phyloP scores from a whole-genome alignment of 2,797 vertebrate genomes.

The Protosalanx chinensis region DNA sequence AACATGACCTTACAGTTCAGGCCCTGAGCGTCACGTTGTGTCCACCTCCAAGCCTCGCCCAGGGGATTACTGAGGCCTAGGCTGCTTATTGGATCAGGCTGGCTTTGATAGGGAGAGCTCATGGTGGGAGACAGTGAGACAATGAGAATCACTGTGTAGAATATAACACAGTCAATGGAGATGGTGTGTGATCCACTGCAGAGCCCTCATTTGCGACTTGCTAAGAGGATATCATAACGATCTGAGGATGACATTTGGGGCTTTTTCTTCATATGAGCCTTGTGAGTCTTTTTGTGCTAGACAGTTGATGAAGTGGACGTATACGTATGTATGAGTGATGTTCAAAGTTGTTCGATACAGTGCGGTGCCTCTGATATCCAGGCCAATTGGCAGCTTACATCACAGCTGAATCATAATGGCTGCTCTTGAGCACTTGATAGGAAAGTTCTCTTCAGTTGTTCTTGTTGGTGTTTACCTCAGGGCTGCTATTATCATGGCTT shows the following conservation, averaged over 20 bases:
- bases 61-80: conserved; percentile 34
- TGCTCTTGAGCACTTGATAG: conserved; percentile 15
- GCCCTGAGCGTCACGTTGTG: conserved; percentile 26
- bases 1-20: conserved; percentile 2
- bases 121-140: conserved; percentile 23
- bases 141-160: not conserved
- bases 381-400: not conserved
- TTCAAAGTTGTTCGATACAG: not conserved
- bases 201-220: not conserved
- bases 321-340: not conserved
- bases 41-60: conserved; percentile 9
- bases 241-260: too few species aligned
- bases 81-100: conserved; percentile 40
- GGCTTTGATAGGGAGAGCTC: conserved; percentile 35
- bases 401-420: not conserved
- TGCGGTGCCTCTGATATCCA: not conserved
- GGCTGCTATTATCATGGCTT: conserved; percentile 41
- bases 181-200: not conserved
- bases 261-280: too few species aligned
- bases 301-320: not conserved
- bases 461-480: conserved; percentile 26
- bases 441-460: conserved; percentile 5
- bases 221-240: not conserved
- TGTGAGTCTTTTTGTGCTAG: not conserved
- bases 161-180: not conserved